Base-by-base conservation (phyloP, 2,797 vertebrate genomes). In the Xiphophorus birchmanni region DNA sequence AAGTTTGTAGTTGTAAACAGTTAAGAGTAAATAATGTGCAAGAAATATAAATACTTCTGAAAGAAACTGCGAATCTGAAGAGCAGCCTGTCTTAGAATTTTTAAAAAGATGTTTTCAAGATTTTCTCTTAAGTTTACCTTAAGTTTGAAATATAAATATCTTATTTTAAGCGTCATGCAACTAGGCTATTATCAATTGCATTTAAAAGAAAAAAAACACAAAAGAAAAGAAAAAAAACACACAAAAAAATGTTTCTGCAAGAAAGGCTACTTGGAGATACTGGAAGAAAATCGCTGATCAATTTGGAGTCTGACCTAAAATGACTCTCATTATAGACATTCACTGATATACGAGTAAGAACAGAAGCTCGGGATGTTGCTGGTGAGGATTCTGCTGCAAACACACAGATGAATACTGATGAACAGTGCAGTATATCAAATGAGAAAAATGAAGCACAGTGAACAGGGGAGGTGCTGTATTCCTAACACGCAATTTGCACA, bases 141-240 rank as follows among this genome's bases (percentile, higher is more conserved):
- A 48, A 15, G 71, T 86, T 85, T 84, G 73, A 76, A 81, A 80
- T 42, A 73, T 82, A 83, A 88, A 60, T 23, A 23, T 48, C 56
- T 84, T 75, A 81, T 60, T 82, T 89, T 82, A 76, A 87, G 67
- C 63, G 45, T 37, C 15, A 73, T 10, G 40, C 74, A 87, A 89
- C 76, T 1, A 84, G 82, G 83, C 84, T 73, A 60, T 89, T 88
- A 92, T 91, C 82, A 74, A 92, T 90, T 60, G 63, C 65, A 80
- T 1, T 35, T 2, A 32, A 63, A 60, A 60, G 4, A 58, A 23
- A 23, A 0, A 47, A 87, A 18, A 37, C 2, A 37, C 18, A 32
- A 32, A 32, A 32, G 32, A 40, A 40, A 42, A 42, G 18, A 26
- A 60, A 45, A 77, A 80, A 84, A 44, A 87, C 18, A 23, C 54